Evolutionary conservation across 2,888 invertebrate genomes (phyloP).

Genomic region (Zygogramma bicolorata): DNA sequence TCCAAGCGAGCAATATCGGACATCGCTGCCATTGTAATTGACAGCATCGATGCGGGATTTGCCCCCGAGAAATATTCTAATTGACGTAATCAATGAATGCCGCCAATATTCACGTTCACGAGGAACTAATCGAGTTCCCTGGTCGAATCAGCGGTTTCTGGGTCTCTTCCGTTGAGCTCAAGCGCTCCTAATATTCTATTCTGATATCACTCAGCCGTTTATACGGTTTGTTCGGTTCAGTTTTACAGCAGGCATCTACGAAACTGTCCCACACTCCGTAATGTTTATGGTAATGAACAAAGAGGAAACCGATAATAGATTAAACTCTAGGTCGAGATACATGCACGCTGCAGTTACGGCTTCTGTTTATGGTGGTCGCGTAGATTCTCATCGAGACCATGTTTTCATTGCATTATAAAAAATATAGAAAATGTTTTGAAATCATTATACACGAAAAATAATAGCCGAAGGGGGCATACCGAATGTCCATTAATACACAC

Average conservation of each 20-base stretch:
- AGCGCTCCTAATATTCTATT: background rate
- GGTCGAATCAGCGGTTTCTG: background rate
- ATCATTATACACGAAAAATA: too few species aligned
- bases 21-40: too few species aligned
- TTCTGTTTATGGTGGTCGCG: background rate
- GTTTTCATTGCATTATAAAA: too few species aligned
- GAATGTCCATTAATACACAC: too few species aligned
- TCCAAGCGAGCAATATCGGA: too few species aligned
- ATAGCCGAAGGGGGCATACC: too few species aligned
- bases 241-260: background rate
- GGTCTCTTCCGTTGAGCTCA: background rate
- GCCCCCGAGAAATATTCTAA: background rate
- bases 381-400: too few species aligned
- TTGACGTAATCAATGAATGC: background rate
- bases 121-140: background rate
- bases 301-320: background rate
- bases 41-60: too few species aligned
- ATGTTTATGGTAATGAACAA: background rate
- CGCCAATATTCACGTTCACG: background rate
- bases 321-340: background rate
- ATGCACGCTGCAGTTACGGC: background rate
- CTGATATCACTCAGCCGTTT: background rate
- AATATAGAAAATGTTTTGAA: too few species aligned
- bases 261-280: background rate
- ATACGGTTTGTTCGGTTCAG: background rate